These are phyloP conservation scores for Enteromius radiatus DNA, from an alignment of 2,797 vertebrate genomes.

Conservation along the genomic window DNA sequence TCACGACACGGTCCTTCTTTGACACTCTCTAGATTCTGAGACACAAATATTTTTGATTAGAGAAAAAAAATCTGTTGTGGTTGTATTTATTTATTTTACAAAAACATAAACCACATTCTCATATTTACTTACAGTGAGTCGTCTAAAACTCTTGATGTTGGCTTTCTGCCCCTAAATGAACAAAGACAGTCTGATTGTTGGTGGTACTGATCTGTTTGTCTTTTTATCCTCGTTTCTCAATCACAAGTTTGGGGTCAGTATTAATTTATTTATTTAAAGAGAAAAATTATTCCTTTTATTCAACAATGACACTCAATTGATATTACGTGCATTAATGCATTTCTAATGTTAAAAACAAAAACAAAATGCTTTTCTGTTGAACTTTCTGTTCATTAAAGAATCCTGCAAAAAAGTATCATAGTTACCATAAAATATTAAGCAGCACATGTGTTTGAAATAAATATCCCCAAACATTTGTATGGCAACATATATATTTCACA, in stretches of 20 bases:
- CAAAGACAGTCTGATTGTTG: conserved; percentile 12
- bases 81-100: background rate
- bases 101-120: background rate
- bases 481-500: background rate
- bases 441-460: background rate
- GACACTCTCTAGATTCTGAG: conserved; percentile 79
- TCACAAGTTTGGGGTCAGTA: background rate
- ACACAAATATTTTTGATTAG: background rate
- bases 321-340: background rate
- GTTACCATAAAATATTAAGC: background rate
- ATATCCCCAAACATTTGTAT: background rate
- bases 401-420: background rate
- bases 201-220: background rate
- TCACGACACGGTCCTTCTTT: conserved; percentile 78
- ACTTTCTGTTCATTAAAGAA: background rate
- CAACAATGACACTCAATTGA: background rate
- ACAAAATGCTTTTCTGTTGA: background rate
- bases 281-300: background rate
- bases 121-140: conserved; percentile 57
- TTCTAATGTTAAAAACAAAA: background rate
- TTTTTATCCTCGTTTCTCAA: background rate
- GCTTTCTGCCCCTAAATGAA: conserved; percentile 58
- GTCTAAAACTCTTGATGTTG: conserved; percentile 63
- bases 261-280: background rate
- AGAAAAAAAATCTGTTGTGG: background rate